Evolutionary conservation across 2,797 vertebrate genomes (phyloP), one percentile per base, ranked within the genome.

Genomic region (Acanthis flammea): DNA sequence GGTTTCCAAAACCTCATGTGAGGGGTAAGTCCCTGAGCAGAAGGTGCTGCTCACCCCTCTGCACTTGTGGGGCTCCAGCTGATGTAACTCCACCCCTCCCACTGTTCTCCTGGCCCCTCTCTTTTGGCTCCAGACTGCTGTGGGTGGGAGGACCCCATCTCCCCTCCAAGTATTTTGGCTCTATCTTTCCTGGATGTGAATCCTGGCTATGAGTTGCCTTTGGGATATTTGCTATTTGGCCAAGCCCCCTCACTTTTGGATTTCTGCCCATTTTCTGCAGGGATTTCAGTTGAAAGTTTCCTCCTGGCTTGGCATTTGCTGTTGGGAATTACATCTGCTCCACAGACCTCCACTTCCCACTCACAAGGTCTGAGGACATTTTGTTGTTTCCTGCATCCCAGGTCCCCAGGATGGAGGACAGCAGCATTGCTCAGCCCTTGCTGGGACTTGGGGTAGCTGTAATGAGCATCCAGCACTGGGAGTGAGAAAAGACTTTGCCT

Each of bases 281-380:
- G 15, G 33, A 19, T 90, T 93, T 95, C 68, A 74, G 83, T 1
- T 92, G 73, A 86, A 95, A 72, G 39, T 84, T 95, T 94, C 90
- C 66, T 95, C 57, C 58, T 78, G 90, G 58, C 54, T 93, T 90
- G 88, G 57, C 82, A 39, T 28, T 60, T 83, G 61, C 48, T 91
- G 41, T 72, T 22, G 7, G 24, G 54, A 78, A 51, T 55, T 92
- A 30, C 41, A 86, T 92, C 70, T 86, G 58, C 63, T 88, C 25
- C 1, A 13, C 88, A 95, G 74, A 54, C 39, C 33, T 67, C 31
- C 8, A 8, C 42, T 50, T 81, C 60, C 24, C 0, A 2, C n/a
- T 94, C 51, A 48, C 0, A 0, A 47, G 31, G 25, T 72, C 77
- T 2, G 7, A 41, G 71, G 63, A 16, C 5, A 1, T 47, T 68